Conservation (phyloP, 2,113 vertebrate species). For the Cebidichthys violaceus region DNA sequence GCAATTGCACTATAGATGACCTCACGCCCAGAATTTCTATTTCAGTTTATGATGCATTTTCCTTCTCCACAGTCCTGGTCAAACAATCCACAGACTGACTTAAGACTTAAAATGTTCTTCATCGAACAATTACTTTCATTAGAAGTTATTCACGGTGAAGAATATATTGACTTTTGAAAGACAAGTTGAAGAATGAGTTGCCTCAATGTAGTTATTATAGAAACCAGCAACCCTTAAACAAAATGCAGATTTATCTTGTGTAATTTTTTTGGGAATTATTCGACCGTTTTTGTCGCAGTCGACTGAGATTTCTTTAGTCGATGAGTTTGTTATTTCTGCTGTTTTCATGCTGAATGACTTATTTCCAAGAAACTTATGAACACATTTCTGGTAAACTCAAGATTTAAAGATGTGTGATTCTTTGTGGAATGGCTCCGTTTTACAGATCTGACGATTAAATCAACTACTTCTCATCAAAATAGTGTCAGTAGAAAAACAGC, state of each 20-base stretch:
- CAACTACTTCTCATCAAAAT: too few species aligned
- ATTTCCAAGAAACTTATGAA: too few species aligned
- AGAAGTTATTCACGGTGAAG: not conserved
- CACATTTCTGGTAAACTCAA: too few species aligned
- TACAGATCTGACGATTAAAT: too few species aligned
- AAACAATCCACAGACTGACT: not conserved
- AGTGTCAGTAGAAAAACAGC: too few species aligned
- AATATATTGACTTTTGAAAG: not conserved
- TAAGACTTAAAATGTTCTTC: not conserved
- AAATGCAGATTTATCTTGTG: not conserved
- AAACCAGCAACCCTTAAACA: not conserved
- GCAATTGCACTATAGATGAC: conserved; percentile 8
- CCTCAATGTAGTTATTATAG: not conserved
- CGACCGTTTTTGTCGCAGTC: too few species aligned
- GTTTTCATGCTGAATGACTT: too few species aligned
- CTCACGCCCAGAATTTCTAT: not conserved
- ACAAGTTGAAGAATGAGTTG: not conserved
- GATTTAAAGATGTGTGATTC: too few species aligned
- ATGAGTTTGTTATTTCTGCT: too few species aligned
- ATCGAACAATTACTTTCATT: not conserved
- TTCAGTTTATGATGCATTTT: conserved; percentile 11
- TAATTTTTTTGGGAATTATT: not conserved
- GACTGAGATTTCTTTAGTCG: too few species aligned
- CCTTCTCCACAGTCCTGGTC: not conserved
- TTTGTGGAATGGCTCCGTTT: too few species aligned